These are phyloP conservation scores for Carettochelys insculpta DNA, from an alignment of 2,113 vertebrate species.

Conservation along the genomic window DNA sequence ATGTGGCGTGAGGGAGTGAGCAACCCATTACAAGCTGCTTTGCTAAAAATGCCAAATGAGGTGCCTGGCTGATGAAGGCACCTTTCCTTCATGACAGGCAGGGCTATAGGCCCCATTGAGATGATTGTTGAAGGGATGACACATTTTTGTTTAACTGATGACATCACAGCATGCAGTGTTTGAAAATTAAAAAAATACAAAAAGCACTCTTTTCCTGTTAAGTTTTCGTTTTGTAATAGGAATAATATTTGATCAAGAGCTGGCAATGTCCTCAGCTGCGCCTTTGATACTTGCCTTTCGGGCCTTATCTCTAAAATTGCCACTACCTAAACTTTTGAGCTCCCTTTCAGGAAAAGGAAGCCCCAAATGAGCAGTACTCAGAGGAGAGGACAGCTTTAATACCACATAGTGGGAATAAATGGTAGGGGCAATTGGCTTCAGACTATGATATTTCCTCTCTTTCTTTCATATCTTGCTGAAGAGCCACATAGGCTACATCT, in stretches of 20 bases:
- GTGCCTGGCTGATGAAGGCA: fast-evolving
- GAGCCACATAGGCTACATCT: no score
- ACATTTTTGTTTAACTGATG: not conserved
- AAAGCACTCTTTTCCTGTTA: not conserved
- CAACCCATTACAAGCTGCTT: fast-evolving
- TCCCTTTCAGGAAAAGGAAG: not conserved
- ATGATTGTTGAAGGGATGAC: not conserved
- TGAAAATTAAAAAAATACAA: not conserved
- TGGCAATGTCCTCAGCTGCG: not conserved
- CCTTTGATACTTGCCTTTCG: fast-evolving
- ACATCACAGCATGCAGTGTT: not conserved
- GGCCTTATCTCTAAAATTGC: not conserved
- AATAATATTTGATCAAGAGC: not conserved
- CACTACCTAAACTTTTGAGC: not conserved
- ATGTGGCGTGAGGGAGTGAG: not conserved
- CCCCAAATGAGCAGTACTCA: not conserved
- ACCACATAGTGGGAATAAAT: not conserved
- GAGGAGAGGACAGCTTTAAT: not conserved
- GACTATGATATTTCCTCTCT: not conserved
- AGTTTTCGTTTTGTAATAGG: not conserved
- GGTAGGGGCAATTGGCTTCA: not conserved
- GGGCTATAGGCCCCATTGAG: no score
- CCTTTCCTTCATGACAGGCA: fast-evolving
- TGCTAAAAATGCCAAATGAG: not conserved
- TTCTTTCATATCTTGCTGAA: no score